A percentile compares a stretch with the other conserved stretches of the same genome.
Conservation (phyloP, 2,888 invertebrate species). For the Timema cristinae region DNA sequence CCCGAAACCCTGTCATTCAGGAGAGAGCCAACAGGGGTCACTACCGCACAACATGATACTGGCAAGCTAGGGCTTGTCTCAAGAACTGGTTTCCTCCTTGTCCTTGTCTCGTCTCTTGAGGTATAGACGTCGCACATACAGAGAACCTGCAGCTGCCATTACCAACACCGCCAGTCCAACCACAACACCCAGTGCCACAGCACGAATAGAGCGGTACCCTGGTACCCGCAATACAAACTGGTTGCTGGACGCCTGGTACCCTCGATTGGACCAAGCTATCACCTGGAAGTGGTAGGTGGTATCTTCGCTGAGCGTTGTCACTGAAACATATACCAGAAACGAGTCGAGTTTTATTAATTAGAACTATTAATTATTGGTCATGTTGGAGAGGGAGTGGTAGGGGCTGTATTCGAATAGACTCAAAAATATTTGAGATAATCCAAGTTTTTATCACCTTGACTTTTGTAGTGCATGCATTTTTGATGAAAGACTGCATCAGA, state of each 20-base stretch:
- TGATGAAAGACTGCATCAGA: too few relatives aligned
- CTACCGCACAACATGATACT: too few relatives aligned
- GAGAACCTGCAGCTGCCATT: constrained; percentile 59
- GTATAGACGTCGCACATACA: constrained; percentile 46
- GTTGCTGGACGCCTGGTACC: constrained; percentile 59
- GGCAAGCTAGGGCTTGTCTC: too few relatives aligned
- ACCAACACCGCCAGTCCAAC: constrained; percentile 64
- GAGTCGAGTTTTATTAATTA: too few relatives aligned
- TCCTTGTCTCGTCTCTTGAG: constrained; percentile 20
- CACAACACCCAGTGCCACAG: constrained; percentile 67
- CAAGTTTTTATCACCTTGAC: constrained; percentile 45
- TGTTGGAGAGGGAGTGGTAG: too few relatives aligned
- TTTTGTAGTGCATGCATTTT: too few relatives aligned
- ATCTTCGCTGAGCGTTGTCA: constrained; percentile 68
- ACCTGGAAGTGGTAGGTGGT: constrained; percentile 71
- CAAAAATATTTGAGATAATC: neutral
- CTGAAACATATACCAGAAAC: constrained; percentile 44
- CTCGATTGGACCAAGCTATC: constrained; percentile 55
- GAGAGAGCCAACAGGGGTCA: too few relatives aligned
- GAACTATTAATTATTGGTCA: too few relatives aligned
- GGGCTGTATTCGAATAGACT: neutral
- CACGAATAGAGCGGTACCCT: constrained; percentile 64
- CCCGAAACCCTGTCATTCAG: too few relatives aligned
- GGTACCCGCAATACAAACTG: constrained; percentile 64
- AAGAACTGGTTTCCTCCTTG: neutral